Conservation (phyloP, 2,888 invertebrate genomes). For the Alitta virens region DNA sequence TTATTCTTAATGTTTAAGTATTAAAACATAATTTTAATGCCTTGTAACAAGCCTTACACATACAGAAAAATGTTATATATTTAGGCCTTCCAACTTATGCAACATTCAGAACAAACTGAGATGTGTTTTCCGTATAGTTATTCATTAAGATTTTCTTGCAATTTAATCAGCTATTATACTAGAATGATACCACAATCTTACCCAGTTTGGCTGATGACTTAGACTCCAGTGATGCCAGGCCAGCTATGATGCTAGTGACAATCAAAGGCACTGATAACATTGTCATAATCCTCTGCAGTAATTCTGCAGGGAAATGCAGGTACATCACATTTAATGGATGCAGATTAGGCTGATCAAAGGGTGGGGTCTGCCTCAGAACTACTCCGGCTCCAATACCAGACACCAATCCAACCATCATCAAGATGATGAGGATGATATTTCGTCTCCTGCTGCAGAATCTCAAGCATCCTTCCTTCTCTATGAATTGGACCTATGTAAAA, state of each 20-base stretch:
- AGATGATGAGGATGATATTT: not conserved
- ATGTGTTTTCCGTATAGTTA: no score
- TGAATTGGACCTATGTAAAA: not conserved
- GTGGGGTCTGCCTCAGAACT: not conserved
- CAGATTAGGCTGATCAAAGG: slow-evolving; percentile 2
- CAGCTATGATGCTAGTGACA: not conserved
- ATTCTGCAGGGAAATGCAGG: not conserved
- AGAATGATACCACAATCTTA: no score
- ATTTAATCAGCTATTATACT: no score
- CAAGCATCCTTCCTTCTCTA: not conserved
- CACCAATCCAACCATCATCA: not conserved
- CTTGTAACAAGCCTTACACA: no score
- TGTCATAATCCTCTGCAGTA: not conserved
- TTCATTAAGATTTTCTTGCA: no score
- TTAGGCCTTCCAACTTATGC: no score
- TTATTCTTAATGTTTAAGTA: no score
- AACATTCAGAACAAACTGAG: no score
- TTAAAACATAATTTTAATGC: no score
- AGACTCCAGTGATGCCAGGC: not conserved
- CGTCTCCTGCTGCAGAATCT: not conserved
- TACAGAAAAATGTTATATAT: no score
- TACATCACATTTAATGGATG: not conserved
- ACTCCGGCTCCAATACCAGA: not conserved
- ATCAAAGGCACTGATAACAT: not conserved
- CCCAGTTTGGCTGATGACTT: not conserved